Evolutionary conservation across 2,888 invertebrate genomes (phyloP).

Genomic region (Tiliacea citrago): DNA sequence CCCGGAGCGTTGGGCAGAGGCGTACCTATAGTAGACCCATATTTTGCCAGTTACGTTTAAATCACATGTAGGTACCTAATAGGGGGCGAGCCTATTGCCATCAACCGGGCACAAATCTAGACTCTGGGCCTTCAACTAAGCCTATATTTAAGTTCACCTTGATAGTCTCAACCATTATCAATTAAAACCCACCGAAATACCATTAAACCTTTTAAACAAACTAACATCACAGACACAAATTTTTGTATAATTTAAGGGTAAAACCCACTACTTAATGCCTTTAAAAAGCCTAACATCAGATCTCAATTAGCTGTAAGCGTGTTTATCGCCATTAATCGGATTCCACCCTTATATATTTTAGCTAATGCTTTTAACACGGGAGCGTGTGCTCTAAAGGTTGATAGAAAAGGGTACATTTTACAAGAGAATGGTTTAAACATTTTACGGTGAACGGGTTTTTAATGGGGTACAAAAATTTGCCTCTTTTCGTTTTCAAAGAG

Average conservation of each 20-base stretch:
- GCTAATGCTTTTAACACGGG: conserved; percentile 65
- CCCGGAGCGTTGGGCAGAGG: too few species aligned
- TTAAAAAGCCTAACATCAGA: conserved; percentile 61
- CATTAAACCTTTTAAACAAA: not conserved
- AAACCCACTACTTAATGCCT: conserved; percentile 23
- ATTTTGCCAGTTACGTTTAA: too few species aligned
- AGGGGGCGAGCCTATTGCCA: too few species aligned
- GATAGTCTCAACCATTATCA: too few species aligned
- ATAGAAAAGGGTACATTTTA: conserved; percentile 50
- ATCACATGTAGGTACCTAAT: too few species aligned
- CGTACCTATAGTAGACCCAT: too few species aligned
- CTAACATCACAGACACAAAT: not conserved
- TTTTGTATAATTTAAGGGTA: conserved; percentile 11
- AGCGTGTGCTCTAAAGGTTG: conserved; percentile 45
- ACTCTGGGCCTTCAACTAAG: not conserved
- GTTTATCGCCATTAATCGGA: conserved; percentile 64
- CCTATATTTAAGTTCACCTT: not conserved
- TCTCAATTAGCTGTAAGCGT: conserved; percentile 69
- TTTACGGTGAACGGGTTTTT: conserved; percentile 43
- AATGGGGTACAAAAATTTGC: conserved; percentile 48
- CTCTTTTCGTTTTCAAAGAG: conserved; percentile 33
- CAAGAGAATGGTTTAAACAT: conserved; percentile 13
- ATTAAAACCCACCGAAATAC: not conserved
- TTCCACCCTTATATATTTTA: conserved; percentile 68
- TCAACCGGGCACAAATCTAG: too few species aligned